A percentile compares a stretch with the other conserved stretches of the same genome.
Conservation (phyloP, 1,140 invertebrate genomes). For the Tenebrio molitor region DNA sequence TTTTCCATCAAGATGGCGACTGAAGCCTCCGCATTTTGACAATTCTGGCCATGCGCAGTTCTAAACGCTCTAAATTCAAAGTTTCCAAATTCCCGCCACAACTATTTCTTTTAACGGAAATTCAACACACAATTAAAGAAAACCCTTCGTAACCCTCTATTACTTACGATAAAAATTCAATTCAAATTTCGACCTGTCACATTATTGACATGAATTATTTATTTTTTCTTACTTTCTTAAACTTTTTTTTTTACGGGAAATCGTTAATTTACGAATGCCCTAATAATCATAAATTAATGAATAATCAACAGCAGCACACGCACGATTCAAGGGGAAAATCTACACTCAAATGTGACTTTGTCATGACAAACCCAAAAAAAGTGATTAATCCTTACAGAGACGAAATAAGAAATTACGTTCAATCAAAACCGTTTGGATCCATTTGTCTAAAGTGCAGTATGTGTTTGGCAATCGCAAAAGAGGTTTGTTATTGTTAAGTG, state of each 20-base stretch:
- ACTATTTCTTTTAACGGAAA: too few species aligned
- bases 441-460: slow-evolving; percentile 57
- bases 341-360: neutral
- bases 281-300: neutral
- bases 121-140: too few species aligned
- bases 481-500: slow-evolving; percentile 44
- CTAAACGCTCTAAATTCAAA: neutral
- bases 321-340: neutral
- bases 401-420: slow-evolving; percentile 49
- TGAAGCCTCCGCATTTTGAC: slow-evolving; percentile 28
- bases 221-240: neutral
- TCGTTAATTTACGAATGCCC: neutral
- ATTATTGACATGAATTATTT: neutral
- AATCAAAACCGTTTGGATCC: slow-evolving; percentile 54
- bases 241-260: neutral
- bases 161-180: too few species aligned
- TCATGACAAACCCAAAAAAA: slow-evolving; percentile 52
- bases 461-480: slow-evolving; percentile 55
- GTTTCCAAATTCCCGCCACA: neutral
- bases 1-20: slow-evolving; percentile 53
- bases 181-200: too few species aligned
- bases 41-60: slow-evolving; percentile 1
- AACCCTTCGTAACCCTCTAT: neutral
- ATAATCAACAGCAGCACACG: neutral
- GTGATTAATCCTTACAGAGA: slow-evolving; percentile 58